phyloP scores from a whole-genome alignment of 2,113 vertebrate species.

The Vidua macroura region DNA sequence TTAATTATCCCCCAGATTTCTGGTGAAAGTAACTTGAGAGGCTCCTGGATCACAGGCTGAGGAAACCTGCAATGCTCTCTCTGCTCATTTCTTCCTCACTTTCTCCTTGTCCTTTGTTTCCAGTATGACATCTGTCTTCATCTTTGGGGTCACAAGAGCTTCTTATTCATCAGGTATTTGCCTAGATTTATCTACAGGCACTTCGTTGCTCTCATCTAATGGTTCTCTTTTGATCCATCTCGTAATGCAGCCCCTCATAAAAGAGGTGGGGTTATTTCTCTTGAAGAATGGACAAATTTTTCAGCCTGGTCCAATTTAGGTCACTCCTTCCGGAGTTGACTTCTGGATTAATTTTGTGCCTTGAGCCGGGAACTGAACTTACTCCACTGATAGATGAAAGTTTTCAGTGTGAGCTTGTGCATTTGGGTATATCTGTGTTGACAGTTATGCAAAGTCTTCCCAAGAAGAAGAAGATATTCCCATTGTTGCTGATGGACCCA shows the following conservation, averaged over 20 bases:
- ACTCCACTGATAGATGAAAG: background rate
- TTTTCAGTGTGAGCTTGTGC: background rate
- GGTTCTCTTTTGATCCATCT: background rate
- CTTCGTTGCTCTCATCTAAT: background rate
- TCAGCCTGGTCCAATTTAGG: background rate
- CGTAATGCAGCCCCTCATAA: background rate
- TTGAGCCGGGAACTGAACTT: background rate
- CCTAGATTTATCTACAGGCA: background rate
- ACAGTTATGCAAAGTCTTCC: background rate
- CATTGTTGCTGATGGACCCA: rapidly evolving
- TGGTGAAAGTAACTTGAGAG: background rate
- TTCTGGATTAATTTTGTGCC: background rate
- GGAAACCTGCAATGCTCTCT: background rate
- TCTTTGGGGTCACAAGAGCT: background rate
- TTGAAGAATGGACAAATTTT: background rate
- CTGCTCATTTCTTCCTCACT: background rate
- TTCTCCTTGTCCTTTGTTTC: background rate
- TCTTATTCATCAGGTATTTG: background rate
- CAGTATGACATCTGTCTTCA: background rate
- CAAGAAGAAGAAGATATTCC: background rate
- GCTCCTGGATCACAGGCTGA: background rate
- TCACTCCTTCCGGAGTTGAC: background rate
- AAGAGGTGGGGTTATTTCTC: background rate
- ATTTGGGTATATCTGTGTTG: background rate
- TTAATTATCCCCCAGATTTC: background rate